These are phyloP conservation scores for Podarcis lilfordi DNA, from an alignment of 2,797 vertebrate species.

Conservation along the genomic window DNA sequence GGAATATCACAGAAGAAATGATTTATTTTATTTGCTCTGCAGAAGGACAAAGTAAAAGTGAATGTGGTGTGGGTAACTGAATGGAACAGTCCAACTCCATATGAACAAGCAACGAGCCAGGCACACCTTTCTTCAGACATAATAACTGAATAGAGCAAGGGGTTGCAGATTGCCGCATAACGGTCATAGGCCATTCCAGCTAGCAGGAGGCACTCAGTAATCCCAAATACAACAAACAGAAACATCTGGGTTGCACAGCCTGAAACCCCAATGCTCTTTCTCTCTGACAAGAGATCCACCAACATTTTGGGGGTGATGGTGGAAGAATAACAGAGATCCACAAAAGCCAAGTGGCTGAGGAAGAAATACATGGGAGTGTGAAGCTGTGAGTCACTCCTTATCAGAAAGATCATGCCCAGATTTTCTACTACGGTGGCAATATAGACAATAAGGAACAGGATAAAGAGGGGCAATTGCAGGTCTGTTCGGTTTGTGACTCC, in stretches of 20 bases:
- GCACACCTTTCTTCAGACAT: constrained; percentile 52
- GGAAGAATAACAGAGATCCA: constrained; percentile 61
- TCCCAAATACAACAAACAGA: constrained; percentile 51
- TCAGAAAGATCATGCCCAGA: constrained; percentile 60
- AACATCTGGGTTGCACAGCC: constrained; percentile 55
- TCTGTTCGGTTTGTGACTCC: constrained; percentile 53
- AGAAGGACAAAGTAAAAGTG: constrained; percentile 52
- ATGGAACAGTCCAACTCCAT: constrained; percentile 37
- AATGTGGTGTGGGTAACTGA: constrained; percentile 40
- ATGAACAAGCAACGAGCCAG: constrained; percentile 41
- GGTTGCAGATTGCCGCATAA: constrained; percentile 57
- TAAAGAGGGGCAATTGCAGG: constrained; percentile 47
- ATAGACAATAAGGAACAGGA: constrained; percentile 62
- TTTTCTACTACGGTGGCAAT: constrained; percentile 59
- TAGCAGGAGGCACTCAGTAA: constrained; percentile 51
- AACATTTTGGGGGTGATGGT: constrained; percentile 58
- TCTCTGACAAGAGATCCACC: constrained; percentile 48
- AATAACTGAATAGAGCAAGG: constrained; percentile 34
- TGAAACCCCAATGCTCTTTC: constrained; percentile 44
- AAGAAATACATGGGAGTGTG: constrained; percentile 70
- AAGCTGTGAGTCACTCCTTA: constrained; percentile 53
- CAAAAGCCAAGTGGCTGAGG: constrained; percentile 55
- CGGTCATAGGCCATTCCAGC: constrained; percentile 61
- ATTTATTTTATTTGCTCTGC: neutral
- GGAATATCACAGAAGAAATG: constrained; percentile 32